phyloP scores from a whole-genome alignment of 2,888 invertebrate species.

The Apocheima hispidaria region DNA sequence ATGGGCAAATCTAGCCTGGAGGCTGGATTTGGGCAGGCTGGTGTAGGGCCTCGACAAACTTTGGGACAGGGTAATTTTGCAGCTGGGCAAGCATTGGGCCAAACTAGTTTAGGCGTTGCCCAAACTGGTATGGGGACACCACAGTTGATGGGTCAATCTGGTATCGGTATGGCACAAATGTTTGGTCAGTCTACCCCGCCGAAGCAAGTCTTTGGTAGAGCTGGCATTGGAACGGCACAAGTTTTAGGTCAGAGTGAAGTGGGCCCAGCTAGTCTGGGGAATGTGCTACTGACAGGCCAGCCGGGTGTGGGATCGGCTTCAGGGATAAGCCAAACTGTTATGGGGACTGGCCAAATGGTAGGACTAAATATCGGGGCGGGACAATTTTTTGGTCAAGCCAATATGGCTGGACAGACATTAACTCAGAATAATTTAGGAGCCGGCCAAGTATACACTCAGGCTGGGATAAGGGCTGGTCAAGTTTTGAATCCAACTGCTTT shows the following conservation, averaged over 20 bases:
- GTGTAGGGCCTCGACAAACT: conserved; percentile 3
- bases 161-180: conserved; percentile 7
- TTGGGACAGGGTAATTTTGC: conserved; percentile 7
- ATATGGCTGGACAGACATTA: conserved; percentile 9
- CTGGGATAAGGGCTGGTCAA: conserved; percentile 18
- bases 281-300: conserved; percentile 11
- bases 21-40: conserved; percentile 15
- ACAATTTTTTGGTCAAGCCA: conserved; percentile 9
- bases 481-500: conserved; percentile 11
- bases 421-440: conserved; percentile 9
- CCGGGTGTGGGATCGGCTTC: conserved; percentile 5
- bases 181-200: background rate
- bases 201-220: conserved; percentile 5
- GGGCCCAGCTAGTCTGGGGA: conserved; percentile 8
- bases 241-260: conserved; percentile 12
- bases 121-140: background rate
- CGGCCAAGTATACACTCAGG: conserved; percentile 11
- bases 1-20: conserved; percentile 37
- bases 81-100: conserved; percentile 2
- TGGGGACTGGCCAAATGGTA: conserved; percentile 21
- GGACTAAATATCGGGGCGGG: conserved; percentile 5
- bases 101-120: background rate
- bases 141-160: background rate
- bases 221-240: conserved; percentile 13
- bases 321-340: conserved; percentile 30